These are phyloP conservation scores for Phytoseiulus persimilis DNA, from an alignment of 2,888 invertebrate species.

Conservation along the genomic window DNA sequence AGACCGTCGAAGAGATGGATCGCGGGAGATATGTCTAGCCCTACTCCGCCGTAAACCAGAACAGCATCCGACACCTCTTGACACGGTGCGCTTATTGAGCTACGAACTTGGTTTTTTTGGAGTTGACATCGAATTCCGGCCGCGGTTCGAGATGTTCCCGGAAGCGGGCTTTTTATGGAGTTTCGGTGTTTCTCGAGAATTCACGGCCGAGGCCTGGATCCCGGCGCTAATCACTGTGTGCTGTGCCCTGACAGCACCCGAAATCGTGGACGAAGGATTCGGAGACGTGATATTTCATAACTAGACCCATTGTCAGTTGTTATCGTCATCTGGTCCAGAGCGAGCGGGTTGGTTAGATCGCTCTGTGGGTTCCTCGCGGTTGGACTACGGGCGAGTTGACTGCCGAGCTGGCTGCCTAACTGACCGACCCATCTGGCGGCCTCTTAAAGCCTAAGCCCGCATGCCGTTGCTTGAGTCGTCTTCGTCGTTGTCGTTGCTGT, in stretches of 20 bases:
- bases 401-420: background rate
- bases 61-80: background rate
- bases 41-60: background rate
- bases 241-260: no score
- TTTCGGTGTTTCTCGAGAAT: no score
- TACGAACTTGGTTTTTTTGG: background rate
- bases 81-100: background rate
- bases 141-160: no score
- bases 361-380: background rate
- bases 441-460: background rate
- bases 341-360: background rate
- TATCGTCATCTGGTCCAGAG: background rate
- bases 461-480: background rate
- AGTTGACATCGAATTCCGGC: no score
- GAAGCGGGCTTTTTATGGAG: no score
- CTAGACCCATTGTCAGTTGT: background rate
- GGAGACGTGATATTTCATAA: no score
- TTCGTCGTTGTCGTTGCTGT: background rate
- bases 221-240: no score
- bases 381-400: background rate
- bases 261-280: no score
- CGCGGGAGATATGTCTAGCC: background rate
- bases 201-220: no score
- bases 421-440: background rate
- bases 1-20: background rate